These are phyloP conservation scores for Ispidina lecontei DNA, from an alignment of 2,797 vertebrate species.

Conservation along the genomic window DNA sequence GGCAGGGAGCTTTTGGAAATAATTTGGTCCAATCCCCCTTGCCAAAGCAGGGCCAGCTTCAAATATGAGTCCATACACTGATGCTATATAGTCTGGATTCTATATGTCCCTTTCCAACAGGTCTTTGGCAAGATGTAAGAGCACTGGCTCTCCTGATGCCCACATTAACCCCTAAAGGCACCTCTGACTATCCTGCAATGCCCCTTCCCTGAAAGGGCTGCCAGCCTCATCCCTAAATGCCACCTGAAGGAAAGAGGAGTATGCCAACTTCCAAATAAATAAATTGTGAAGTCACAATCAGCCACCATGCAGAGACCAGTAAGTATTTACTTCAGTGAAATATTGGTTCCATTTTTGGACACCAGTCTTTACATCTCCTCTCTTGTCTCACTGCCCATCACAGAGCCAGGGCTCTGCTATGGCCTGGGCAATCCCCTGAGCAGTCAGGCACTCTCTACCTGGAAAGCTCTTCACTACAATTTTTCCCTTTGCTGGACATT, in stretches of 20 bases:
- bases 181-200: not conserved
- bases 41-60: not conserved
- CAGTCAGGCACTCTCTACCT: accelerated
- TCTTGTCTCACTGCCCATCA: not conserved
- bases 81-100: not conserved
- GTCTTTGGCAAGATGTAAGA: not conserved
- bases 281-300: not conserved
- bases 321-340: not conserved
- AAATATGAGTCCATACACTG: not conserved
- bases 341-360: not conserved
- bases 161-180: not conserved
- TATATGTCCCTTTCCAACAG: not conserved
- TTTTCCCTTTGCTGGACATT: not conserved
- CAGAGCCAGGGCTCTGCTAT: not conserved
- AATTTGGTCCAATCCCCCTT: not conserved
- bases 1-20: not conserved
- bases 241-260: not conserved
- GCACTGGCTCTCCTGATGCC: not conserved
- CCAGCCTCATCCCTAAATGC: not conserved
- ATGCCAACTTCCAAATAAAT: not conserved
- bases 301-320: not conserved
- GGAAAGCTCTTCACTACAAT: not conserved
- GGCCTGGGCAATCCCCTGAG: not conserved
- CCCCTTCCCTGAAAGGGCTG: not conserved
- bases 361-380: not conserved